Base-by-base conservation (phyloP, 1,140 invertebrate genomes). In the Rhyzopertha dominica region DNA sequence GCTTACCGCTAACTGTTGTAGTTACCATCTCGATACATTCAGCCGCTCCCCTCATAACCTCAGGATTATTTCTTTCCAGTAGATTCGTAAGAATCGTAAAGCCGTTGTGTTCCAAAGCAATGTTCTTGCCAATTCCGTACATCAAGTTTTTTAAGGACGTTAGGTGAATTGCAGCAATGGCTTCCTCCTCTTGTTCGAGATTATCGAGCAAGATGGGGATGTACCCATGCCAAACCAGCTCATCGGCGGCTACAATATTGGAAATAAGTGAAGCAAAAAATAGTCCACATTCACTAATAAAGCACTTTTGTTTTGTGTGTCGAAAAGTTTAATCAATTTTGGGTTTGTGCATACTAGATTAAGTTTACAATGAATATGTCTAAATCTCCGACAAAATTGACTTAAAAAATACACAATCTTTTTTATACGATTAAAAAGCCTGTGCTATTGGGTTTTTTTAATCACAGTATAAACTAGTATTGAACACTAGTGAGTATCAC, bases 81-180 rank as follows among this genome's bases (percentile, higher is more conserved):
- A 51, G 37, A 20, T 43, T 46, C 9, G 47, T 36, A 8, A 61
- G 49, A 12, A 51, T 54, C 17, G 47, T 26, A 31, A 57, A 61
- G 18, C 47, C 58, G 13, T 51, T 42, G 23, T 47, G 20, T 22
- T 58, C 47, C 7, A 63, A 35, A 7, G 51, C 59, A 4, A 59
- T 32, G 19, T 48, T 41, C 41, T 62, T 61, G 12, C 56, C 63
- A 24, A 51, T 38, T 19, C 51, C 52, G 9, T 63, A 57, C 43
- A 62, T 49, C 5, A 65, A 31, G 1, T 24, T 43, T 34, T 53
- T 39, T 17, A 65, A 40, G 1, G 61, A 58, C 28, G 56, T 28
- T 29, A 63, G 45, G 25, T 60, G 52, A 5, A 58, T 45, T 16
- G 39, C 26, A 20, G 47, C 35, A 12, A 62, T 43, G 2, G 18